Evolutionary conservation across 2,113 vertebrate species (phyloP), one percentile per base, ranked within the genome.

Genomic region (Coregonus clupeaformis): DNA sequence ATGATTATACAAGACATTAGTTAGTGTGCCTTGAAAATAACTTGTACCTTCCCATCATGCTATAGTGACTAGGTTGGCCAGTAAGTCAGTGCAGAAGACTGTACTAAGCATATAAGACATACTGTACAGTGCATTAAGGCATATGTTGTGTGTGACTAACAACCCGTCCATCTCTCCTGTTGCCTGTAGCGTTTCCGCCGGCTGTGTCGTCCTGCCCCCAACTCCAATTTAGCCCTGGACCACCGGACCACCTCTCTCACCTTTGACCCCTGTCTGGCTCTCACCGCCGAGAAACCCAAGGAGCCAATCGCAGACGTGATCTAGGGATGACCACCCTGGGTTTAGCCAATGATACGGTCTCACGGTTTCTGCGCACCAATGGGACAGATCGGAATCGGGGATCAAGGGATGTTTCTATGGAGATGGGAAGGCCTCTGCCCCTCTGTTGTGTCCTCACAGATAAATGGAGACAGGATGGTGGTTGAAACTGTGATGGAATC

Each of bases 131-230:
- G 36, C 36, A 11, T 42, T 42, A 42, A 11, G 36, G 36, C 9
- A 11, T 42, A 12, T 11, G 36, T 11, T 42, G 36, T 42, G 36
- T 42, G 36, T 42, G 36, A 12, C 36, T 42, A 42, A 42, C 9
- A 42, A 11, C 36, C 18, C 20, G 29, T 18, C 14, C 3, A 6
- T n/a, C 30, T n/a, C 27, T 2, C 13, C 20, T 52, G 30, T 30
- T 60, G 65, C 18, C 36, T 1, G 0, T 84, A 91, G 90, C 88
- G 89, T 12, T 78, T 92, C 72, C 57, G 62, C 0, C 60, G 1
- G 5, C 83, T 91, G 36, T 91, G 89, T 81, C 77, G 32, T 20
- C 89, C 90, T 0, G 62, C 71, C 11, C 47, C 45, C 24, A 71
- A 24, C 68, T 55, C 81, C 0, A 7, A 74, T 1, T 62, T 27